Conservation (phyloP, 2,888 invertebrate species). For the Amiota mariae region DNA sequence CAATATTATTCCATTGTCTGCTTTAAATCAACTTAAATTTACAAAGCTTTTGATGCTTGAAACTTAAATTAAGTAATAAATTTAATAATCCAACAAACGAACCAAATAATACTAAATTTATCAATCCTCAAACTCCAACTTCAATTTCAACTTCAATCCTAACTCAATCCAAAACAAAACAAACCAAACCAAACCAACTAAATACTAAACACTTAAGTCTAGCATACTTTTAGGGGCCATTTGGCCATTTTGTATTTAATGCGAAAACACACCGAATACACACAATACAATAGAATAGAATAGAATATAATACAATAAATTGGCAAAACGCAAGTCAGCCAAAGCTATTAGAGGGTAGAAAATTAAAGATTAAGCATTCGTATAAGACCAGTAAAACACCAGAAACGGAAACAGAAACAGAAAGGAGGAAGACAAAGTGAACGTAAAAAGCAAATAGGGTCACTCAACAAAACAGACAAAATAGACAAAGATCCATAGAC, state of each 20-base stretch:
- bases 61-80: slow-evolving; percentile 15
- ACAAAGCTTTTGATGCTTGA: too few relatives aligned
- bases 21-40: neutral
- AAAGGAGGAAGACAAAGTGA: slow-evolving; percentile 3
- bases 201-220: slow-evolving; percentile 20
- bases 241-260: neutral
- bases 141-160: too few relatives aligned
- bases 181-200: neutral
- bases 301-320: neutral
- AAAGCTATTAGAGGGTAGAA: slow-evolving; percentile 1
- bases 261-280: neutral
- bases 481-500: slow-evolving; percentile 1
- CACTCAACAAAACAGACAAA: neutral
- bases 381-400: neutral
- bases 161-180: neutral
- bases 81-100: neutral
- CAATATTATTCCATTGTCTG: neutral
- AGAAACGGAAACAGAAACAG: neutral
- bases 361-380: neutral
- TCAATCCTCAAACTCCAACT: too few relatives aligned
- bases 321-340: neutral
- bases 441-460: slow-evolving; percentile 17
- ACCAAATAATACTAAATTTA: neutral
- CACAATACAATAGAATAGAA: neutral
- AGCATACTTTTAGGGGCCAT: slow-evolving; percentile 10